Percentiles rank a stretch among this genome's conserved stretches.
Conservation (phyloP, 1,140 invertebrate species). For the Triops longicaudatus region DNA sequence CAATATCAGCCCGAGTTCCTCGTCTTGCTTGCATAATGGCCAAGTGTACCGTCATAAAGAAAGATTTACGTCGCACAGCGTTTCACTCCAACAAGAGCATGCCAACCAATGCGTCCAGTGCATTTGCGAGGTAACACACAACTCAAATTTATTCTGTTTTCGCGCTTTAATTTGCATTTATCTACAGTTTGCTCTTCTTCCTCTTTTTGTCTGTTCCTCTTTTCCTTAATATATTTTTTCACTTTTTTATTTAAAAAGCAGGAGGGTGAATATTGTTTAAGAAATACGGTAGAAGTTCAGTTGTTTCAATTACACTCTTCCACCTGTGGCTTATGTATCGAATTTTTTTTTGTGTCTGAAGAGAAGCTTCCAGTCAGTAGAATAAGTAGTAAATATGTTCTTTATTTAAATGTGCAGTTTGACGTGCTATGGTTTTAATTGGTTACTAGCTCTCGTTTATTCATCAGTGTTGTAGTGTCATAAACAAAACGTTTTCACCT, state of each 20-base stretch:
- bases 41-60: slow-evolving; percentile 28
- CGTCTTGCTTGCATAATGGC: slow-evolving; percentile 27
- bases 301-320: too few relatives aligned
- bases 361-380: too few relatives aligned
- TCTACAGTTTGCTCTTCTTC: slow-evolving; percentile 10
- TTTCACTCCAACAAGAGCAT: slow-evolving; percentile 26
- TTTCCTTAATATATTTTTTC: background rate
- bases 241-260: too few relatives aligned
- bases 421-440: too few relatives aligned
- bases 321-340: too few relatives aligned
- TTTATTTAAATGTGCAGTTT: too few relatives aligned
- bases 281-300: too few relatives aligned
- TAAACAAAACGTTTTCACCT: background rate
- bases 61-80: slow-evolving; percentile 25
- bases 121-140: slow-evolving; percentile 26
- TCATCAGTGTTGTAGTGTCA: too few relatives aligned
- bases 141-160: background rate
- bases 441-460: too few relatives aligned
- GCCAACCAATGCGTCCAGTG: slow-evolving; percentile 29
- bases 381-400: too few relatives aligned
- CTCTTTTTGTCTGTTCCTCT: background rate
- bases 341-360: too few relatives aligned
- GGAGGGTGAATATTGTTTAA: too few relatives aligned
- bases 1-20: slow-evolving; percentile 17
- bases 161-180: background rate